Evolutionary conservation across 2,797 vertebrate genomes (phyloP).

Genomic region (Acipenser oxyrinchus): DNA sequence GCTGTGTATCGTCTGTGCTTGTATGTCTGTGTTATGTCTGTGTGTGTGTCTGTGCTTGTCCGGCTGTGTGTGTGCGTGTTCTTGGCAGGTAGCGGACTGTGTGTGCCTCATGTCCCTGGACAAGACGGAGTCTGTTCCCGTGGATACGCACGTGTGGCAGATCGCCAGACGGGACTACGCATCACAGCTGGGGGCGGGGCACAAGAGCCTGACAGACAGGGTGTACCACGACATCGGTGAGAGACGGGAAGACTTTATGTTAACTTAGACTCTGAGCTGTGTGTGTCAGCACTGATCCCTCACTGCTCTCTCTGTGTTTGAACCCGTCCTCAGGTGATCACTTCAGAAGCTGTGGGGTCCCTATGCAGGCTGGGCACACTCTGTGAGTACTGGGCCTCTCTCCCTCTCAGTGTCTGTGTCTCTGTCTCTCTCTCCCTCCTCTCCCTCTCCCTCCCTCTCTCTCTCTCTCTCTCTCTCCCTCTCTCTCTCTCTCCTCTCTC

Average conservation of each 20-base stretch:
- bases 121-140: constrained; percentile 78
- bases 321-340: constrained; percentile 62
- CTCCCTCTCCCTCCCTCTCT: too few species aligned
- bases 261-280: too few species aligned
- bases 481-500: too few species aligned
- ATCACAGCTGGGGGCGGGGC: constrained; percentile 38
- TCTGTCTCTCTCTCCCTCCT: too few species aligned
- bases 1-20: not conserved
- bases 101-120: constrained; percentile 88
- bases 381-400: constrained; percentile 46
- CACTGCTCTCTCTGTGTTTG: constrained; percentile 1
- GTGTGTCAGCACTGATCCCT: not conserved
- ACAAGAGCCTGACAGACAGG: constrained; percentile 72
- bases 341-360: constrained; percentile 72
- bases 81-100: constrained; percentile 81
- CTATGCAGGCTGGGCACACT: constrained; percentile 79
- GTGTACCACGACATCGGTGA: constrained; percentile 79
- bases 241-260: constrained; percentile 18
- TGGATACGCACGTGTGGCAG: constrained; percentile 90
- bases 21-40: not conserved
- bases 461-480: too few species aligned
- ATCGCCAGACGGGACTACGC: constrained; percentile 79
- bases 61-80: not conserved
- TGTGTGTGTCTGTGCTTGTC: not conserved
- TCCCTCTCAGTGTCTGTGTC: not conserved